These are phyloP conservation scores for Azorinus chamasolen DNA, from an alignment of 2,888 invertebrate genomes.

Conservation along the genomic window DNA sequence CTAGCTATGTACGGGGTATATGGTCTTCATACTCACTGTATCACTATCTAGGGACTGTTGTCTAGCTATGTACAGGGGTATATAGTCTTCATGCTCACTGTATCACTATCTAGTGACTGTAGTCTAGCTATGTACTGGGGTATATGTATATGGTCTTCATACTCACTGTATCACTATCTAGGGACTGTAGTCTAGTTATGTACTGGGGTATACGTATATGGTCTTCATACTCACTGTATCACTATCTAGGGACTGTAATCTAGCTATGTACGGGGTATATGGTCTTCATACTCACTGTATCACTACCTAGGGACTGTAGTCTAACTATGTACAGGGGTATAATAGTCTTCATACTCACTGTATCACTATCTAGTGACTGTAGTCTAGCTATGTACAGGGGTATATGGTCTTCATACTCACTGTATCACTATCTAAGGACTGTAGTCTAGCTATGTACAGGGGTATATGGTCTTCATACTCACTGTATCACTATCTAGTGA, in stretches of 20 bases:
- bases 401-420: constrained; percentile 89
- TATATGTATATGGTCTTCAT: no score
- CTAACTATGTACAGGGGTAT: no score
- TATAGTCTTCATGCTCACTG: no score
- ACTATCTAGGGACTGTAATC: no score
- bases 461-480: constrained; percentile 90
- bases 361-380: constrained; percentile 90
- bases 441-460: constrained; percentile 92
- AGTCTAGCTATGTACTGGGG: constrained; percentile 93
- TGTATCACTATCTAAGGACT: constrained; percentile 90
- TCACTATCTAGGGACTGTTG: no score
- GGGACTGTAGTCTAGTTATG: constrained; percentile 92
- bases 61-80: no score
- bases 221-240: constrained; percentile 91
- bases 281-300: no score
- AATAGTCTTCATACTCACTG: no score
- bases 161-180: constrained; percentile 88
- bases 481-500: constrained; percentile 89
- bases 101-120: constrained; percentile 90
- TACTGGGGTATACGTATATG: constrained; percentile 93
- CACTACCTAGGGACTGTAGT: no score
- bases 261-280: no score
- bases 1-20: no score
- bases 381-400: constrained; percentile 93
- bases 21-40: no score